These are phyloP conservation scores for Oxygymnocypris stewartii DNA, from an alignment of 2,113 vertebrate genomes.

Conservation along the genomic window DNA sequence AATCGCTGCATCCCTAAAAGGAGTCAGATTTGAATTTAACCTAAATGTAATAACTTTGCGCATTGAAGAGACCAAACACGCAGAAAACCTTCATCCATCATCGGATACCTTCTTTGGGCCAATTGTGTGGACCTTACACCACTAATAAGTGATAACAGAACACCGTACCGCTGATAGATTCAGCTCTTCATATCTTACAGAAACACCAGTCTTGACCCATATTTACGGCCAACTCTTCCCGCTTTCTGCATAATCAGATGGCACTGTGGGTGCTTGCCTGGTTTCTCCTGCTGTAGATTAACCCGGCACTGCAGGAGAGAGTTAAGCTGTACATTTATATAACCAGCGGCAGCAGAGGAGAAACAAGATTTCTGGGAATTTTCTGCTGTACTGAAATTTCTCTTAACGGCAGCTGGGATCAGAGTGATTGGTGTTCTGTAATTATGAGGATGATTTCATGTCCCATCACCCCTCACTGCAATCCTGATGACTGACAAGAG, in stretches of 20 bases:
- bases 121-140: background rate
- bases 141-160: background rate
- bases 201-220: conserved; percentile 16
- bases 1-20: too few species aligned
- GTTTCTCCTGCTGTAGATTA: conserved; percentile 34
- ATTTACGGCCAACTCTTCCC: conserved; percentile 13
- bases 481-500: conserved; percentile 10
- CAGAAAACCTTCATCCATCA: too few species aligned
- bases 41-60: too few species aligned
- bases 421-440: background rate
- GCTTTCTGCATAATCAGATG: conserved; percentile 31
- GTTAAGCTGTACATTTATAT: conserved; percentile 31
- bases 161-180: background rate
- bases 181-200: conserved; percentile 11
- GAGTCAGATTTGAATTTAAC: too few species aligned
- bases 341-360: conserved; percentile 41
- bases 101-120: too few species aligned
- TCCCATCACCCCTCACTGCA: background rate
- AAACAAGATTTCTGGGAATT: conserved; percentile 19
- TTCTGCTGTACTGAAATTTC: background rate
- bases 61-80: too few species aligned
- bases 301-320: background rate
- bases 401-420: conserved; percentile 21
- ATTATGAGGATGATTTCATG: conserved; percentile 27
- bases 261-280: conserved; percentile 22